These are phyloP conservation scores for Dissostichus mawsoni DNA, from an alignment of 2,113 vertebrate genomes.

Conservation along the genomic window DNA sequence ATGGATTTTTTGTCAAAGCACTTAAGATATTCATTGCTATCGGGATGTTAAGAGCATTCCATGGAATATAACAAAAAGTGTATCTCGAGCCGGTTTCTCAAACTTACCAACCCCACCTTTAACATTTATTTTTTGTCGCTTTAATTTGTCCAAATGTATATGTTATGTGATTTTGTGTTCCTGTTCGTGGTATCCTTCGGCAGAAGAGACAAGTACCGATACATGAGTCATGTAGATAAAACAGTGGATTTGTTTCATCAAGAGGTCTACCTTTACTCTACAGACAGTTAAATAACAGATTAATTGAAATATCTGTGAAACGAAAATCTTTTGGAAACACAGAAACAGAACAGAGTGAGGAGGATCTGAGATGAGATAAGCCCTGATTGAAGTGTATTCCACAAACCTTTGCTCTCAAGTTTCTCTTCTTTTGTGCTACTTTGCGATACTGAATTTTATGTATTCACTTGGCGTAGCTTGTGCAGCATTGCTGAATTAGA, in stretches of 20 bases:
- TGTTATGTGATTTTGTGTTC: conserved; percentile 17
- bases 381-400: conserved; percentile 57
- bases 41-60: too few species aligned
- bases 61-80: too few species aligned
- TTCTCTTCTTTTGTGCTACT: conserved; percentile 24
- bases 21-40: too few species aligned
- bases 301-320: conserved; percentile 14
- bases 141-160: conserved; percentile 7
- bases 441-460: conserved; percentile 63
- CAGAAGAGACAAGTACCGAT: conserved; percentile 2
- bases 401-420: conserved; percentile 51
- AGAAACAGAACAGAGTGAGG: conserved; percentile 23
- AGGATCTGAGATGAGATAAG: conserved; percentile 43
- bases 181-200: not conserved
- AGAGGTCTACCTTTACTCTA: conserved; percentile 45
- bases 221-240: conserved; percentile 41
- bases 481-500: conserved; percentile 65
- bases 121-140: not conserved
- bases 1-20: too few species aligned
- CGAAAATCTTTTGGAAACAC: conserved; percentile 44
- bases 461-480: conserved; percentile 58
- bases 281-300: conserved; percentile 45
- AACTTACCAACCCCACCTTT: too few species aligned
- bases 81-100: too few species aligned
- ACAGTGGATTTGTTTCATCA: conserved; percentile 32